Conservation (phyloP, 2,888 invertebrate genomes). For the Cremastobaeus sp. region DNA sequence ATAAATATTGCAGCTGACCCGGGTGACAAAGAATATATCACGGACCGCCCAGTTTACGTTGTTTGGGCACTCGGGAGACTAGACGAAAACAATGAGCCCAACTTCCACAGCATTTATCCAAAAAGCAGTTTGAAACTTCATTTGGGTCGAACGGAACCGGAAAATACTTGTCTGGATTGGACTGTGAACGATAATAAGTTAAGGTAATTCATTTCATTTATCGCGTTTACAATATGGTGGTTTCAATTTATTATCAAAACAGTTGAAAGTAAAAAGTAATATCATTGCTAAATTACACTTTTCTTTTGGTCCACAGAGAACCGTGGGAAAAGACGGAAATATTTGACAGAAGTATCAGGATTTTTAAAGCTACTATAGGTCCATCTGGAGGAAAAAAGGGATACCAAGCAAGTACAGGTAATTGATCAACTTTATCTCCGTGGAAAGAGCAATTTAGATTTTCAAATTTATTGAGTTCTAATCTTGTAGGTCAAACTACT, state of each 20-base stretch:
- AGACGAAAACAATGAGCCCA: constrained; percentile 87
- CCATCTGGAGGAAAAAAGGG: constrained; percentile 90
- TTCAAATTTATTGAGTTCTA: constrained; percentile 4
- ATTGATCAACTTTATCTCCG: too few species aligned
- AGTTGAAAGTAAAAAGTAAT: constrained; percentile 20
- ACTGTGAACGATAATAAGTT: constrained; percentile 77
- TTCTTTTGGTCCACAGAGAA: constrained; percentile 67
- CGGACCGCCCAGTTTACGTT: constrained; percentile 82
- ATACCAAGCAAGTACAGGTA: constrained; percentile 86
- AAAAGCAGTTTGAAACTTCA: constrained; percentile 84
- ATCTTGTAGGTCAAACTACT: constrained; percentile 81
- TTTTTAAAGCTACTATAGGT: constrained; percentile 89
- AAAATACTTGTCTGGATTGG: constrained; percentile 87
- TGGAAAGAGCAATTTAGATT: constrained; percentile 6
- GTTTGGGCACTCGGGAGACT: constrained; percentile 92
- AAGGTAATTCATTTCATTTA: constrained; percentile 61
- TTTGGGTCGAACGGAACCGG: constrained; percentile 83
- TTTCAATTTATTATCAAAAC: neutral
- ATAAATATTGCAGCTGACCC: constrained; percentile 82
- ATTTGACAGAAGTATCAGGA: constrained; percentile 83
- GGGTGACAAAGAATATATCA: constrained; percentile 86
- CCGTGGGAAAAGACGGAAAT: constrained; percentile 80
- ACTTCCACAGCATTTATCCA: constrained; percentile 90
- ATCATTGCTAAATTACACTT: too few species aligned
- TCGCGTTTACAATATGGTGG: neutral